Evolutionary conservation across 2,113 vertebrate genomes (phyloP), one percentile per base, ranked within the genome.

Genomic region (Oryzias curvinotus): DNA sequence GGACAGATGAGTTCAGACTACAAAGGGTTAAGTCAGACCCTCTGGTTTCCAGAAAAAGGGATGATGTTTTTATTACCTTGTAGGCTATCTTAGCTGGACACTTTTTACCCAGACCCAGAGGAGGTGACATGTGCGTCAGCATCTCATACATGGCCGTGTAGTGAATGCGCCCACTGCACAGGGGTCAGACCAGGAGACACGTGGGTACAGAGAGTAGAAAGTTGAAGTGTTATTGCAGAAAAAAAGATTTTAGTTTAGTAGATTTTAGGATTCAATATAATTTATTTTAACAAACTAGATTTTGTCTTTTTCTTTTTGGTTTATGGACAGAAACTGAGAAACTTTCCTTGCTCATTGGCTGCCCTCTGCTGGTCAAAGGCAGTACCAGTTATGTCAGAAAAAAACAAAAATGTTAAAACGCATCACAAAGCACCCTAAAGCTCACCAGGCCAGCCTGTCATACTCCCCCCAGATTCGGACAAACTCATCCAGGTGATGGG

Each of bases 81-180:
- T 99, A 99, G 70, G 97, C 97, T 71, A 99, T 94, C 93, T 98
- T 98, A 83, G 96, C 95, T 52, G 97, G 97, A 90, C 97, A 99
- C 92, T 98, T 98, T 90, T 99, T 99, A 77, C 97, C 97, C 90
- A 99, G 90, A 87, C 97, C 97, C 89, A 99, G 93, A 52, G 97
- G 97, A 55, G 97, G 97, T 67, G 96, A 98, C 97, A 99, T 99
- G 92, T 98, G 97, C 57, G 95, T 99, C 89, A 99, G 92, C 96
- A 96, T 98, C 93, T 99, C 96, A 80, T 99, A 99, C 97, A 99
- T 99, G 90, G 98, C 96, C 68, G 93, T 98, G 94, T 99, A 99
- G 93, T 98, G 96, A 89, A 99, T 98, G 75, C 97, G 96, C 85
- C 97, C 97, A 85, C 97, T 99, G 64, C 28, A 69, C 26, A 57